Evolutionary conservation across 2,888 invertebrate species (phyloP).

Genomic region (Dynastes maya): DNA sequence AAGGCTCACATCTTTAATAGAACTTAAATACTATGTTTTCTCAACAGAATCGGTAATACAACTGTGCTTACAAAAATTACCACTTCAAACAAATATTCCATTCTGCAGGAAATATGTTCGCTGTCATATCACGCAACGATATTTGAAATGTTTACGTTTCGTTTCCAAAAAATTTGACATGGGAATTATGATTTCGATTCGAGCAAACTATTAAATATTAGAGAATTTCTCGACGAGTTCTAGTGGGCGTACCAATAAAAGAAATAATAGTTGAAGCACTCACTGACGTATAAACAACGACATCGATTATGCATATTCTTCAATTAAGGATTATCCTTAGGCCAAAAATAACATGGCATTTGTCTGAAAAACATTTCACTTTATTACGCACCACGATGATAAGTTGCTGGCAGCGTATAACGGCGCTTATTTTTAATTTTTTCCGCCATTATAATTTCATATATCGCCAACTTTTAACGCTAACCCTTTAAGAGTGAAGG

Average conservation of each 20-base stretch:
- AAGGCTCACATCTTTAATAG: too few species aligned
- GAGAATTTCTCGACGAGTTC: background rate
- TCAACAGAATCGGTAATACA: too few species aligned
- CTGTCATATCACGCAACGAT: background rate
- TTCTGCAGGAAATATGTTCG: background rate
- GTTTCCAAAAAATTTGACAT: background rate
- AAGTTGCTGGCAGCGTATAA: slow-evolving; percentile 32
- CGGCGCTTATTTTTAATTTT: slow-evolving; percentile 37
- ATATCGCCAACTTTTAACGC: slow-evolving; percentile 17
- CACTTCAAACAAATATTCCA: background rate
- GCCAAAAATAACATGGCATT: slow-evolving; percentile 58
- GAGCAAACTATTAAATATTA: slow-evolving; percentile 15
- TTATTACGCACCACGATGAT: slow-evolving; percentile 39
- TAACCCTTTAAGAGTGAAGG: background rate
- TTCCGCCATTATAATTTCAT: slow-evolving; percentile 41
- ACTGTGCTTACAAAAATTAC: background rate
- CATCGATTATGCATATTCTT: slow-evolving; percentile 56
- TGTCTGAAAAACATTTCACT: slow-evolving; percentile 56
- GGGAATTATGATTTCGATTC: background rate
- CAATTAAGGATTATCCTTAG: slow-evolving; percentile 56
- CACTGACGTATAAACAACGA: slow-evolving; percentile 55
- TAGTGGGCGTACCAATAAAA: slow-evolving; percentile 43
- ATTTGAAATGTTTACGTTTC: slow-evolving; percentile 7
- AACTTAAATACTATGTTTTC: too few species aligned
- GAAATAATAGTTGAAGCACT: slow-evolving; percentile 56